Evolutionary conservation across 2,113 vertebrate species (phyloP).

Genomic region (Calidris pygmaea): DNA sequence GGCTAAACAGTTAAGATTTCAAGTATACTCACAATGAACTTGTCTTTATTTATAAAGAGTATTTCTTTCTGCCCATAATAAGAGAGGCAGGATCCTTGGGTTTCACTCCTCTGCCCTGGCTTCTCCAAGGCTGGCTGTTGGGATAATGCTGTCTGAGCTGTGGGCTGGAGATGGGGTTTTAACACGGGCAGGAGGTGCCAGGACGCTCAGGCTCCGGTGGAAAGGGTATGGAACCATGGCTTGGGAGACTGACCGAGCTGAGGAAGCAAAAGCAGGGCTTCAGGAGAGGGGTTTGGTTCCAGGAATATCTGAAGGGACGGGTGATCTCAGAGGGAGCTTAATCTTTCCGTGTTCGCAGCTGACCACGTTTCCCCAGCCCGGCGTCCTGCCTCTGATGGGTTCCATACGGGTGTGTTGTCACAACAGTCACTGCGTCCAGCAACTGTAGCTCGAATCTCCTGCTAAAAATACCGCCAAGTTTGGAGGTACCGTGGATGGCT

Average conservation of each 20-base stretch:
- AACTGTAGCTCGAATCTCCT: neutral
- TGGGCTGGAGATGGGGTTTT: neutral
- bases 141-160: rapidly evolving
- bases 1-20: neutral
- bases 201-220: neutral
- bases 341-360: neutral
- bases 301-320: neutral
- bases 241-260: neutral
- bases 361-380: neutral
- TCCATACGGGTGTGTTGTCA: neutral
- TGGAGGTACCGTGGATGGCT: neutral
- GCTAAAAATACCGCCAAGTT: neutral
- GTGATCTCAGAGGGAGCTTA: neutral
- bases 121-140: neutral
- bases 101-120: rapidly evolving
- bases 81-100: no score
- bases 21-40: no score
- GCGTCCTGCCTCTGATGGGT: rapidly evolving
- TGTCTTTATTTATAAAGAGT: rapidly evolving
- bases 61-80: neutral
- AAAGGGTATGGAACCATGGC: neutral
- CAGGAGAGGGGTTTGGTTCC: neutral
- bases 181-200: neutral
- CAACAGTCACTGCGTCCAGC: neutral
- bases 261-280: neutral